Evolutionary conservation across 2,888 invertebrate species (phyloP).

Genomic region (Anodontia alba): DNA sequence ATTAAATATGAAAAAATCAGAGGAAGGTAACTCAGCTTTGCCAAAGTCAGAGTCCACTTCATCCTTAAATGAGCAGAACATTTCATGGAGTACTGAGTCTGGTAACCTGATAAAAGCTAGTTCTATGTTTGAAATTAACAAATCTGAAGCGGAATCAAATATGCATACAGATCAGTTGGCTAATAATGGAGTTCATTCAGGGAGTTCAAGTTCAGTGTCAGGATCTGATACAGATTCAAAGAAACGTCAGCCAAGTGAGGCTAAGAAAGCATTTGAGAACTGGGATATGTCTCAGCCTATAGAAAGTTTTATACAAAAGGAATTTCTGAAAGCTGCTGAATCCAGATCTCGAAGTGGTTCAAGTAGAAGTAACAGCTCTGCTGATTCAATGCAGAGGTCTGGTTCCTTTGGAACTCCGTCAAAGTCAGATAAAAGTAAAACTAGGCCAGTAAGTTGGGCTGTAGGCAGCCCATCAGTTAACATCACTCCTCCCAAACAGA

Average conservation of each 20-base stretch:
- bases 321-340: conserved; percentile 63
- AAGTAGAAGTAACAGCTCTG: conserved; percentile 31
- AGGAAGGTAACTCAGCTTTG: conserved; percentile 29
- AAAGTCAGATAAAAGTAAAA: not conserved
- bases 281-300: conserved; percentile 60
- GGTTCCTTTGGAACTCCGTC: not conserved
- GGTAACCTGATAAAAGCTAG: conserved; percentile 46
- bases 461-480: not conserved
- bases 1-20: conserved; percentile 25
- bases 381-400: not conserved
- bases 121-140: conserved; percentile 59
- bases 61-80: not conserved
- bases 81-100: not conserved
- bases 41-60: conserved; percentile 50
- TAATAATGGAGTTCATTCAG: conserved; percentile 19
- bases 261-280: conserved; percentile 57
- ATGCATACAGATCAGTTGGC: conserved; percentile 16
- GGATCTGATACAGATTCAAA: conserved; percentile 3
- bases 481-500: not conserved
- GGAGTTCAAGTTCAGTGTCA: conserved; percentile 37
- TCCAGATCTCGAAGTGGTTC: conserved; percentile 44
- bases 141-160: conserved; percentile 9
- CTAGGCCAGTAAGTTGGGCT: not conserved
- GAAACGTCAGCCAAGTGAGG: conserved; percentile 21
- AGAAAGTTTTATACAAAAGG: conserved; percentile 62